These are phyloP conservation scores for Amazona vittata DNA, from an alignment of 2,113 vertebrate genomes.

Conservation along the genomic window DNA sequence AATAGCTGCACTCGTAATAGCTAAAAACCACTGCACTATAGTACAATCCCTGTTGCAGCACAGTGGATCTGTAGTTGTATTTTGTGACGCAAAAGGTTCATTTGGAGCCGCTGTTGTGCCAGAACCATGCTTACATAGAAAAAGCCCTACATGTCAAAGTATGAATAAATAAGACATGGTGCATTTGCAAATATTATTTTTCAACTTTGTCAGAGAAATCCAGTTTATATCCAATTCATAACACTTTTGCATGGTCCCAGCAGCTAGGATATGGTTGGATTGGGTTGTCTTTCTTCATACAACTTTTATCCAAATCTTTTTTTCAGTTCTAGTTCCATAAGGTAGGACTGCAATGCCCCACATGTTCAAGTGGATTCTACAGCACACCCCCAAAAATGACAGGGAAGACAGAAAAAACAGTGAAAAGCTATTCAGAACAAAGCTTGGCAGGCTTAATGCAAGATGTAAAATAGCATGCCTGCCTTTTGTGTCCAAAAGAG, in stretches of 20 bases:
- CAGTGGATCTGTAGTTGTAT: background rate
- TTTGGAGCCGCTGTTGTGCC: background rate
- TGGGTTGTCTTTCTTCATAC: background rate
- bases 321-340: background rate
- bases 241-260: background rate
- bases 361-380: background rate
- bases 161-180: background rate
- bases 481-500: background rate
- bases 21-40: background rate
- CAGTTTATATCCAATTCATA: background rate
- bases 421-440: background rate
- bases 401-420: background rate
- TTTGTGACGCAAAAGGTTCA: background rate
- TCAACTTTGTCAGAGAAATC: background rate
- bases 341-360: rapidly evolving
- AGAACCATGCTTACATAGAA: background rate
- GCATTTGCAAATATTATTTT: background rate
- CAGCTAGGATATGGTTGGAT: background rate
- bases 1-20: background rate
- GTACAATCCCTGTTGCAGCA: background rate
- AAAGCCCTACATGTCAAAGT: background rate
- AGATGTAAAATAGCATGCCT: background rate
- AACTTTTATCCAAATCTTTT: background rate
- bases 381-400: background rate
- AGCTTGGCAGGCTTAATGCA: background rate